These are phyloP conservation scores for Corvus cornix DNA, from an alignment of 2,113 vertebrate genomes.

Conservation along the genomic window DNA sequence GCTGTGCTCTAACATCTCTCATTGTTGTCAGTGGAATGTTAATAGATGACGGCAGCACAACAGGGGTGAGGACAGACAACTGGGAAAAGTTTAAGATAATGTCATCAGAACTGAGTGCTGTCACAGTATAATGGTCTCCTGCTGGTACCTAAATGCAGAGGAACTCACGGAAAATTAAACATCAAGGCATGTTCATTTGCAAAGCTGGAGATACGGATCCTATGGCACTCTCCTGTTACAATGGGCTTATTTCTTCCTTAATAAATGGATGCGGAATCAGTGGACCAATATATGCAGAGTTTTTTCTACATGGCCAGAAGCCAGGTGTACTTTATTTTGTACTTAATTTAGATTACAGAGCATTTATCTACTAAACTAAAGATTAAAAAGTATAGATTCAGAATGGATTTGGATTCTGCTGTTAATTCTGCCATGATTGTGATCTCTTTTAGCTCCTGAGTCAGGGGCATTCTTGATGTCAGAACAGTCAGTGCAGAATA, in stretches of 20 bases:
- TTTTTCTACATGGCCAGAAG: neutral
- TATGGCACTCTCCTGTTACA: slow-evolving; percentile 6
- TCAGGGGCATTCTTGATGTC: neutral
- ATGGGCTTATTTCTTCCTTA: slow-evolving; percentile 1
- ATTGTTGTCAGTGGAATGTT: slow-evolving; percentile 65
- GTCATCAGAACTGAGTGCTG: slow-evolving; percentile 60
- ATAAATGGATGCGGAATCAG: neutral
- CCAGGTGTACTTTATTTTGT: neutral
- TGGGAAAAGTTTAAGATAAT: slow-evolving; percentile 66
- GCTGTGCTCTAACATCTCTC: slow-evolving; percentile 30
- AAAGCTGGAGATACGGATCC: slow-evolving; percentile 30
- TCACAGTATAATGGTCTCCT: slow-evolving; percentile 55
- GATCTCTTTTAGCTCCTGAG: neutral
- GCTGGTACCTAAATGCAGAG: slow-evolving; percentile 59
- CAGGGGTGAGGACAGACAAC: slow-evolving; percentile 53
- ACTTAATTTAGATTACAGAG: neutral
- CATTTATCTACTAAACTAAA: neutral
- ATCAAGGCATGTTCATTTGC: slow-evolving; percentile 59
- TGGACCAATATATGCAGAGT: neutral
- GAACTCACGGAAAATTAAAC: slow-evolving; percentile 66
- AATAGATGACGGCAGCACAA: slow-evolving; percentile 56
- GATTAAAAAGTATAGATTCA: neutral
- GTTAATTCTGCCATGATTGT: neutral
- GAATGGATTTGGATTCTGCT: neutral
- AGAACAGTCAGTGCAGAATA: neutral